Conservation (phyloP, 2,888 invertebrate species). For the Galerucella pusilla region DNA sequence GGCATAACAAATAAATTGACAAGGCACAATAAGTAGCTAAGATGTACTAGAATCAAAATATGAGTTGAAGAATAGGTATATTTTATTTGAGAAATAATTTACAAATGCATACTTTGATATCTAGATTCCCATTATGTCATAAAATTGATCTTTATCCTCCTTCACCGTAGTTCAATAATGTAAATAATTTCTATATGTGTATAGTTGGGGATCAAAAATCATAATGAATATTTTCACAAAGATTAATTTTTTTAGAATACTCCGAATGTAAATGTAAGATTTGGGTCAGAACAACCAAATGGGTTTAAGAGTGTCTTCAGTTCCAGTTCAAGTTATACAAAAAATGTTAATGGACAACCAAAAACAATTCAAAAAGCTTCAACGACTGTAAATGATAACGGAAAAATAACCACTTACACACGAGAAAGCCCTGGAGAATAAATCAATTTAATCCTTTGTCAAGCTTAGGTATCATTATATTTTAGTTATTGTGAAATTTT, state of each 20-base stretch:
- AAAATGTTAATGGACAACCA: constrained; percentile 72
- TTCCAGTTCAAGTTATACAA: constrained; percentile 71
- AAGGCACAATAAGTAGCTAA: background rate
- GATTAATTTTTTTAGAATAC: constrained; percentile 61
- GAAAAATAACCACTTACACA: constrained; percentile 74
- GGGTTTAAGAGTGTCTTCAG: constrained; percentile 70
- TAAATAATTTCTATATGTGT: background rate
- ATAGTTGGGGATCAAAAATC: too few species aligned
- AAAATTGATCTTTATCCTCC: too few species aligned
- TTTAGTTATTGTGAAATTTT: background rate
- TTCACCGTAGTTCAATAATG: too few species aligned
- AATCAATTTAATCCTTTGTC: background rate
- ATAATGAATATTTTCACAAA: too few species aligned
- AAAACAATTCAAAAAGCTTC: constrained; percentile 69
- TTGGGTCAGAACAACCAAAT: constrained; percentile 58
- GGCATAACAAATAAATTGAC: background rate
- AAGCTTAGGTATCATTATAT: background rate
- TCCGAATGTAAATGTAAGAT: constrained; percentile 67
- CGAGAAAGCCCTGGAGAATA: constrained; percentile 63
- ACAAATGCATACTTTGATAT: too few species aligned
- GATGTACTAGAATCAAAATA: too few species aligned
- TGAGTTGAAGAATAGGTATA: too few species aligned
- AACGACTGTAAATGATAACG: constrained; percentile 79
- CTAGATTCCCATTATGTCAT: too few species aligned
- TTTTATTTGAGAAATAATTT: too few species aligned